These are phyloP conservation scores for Psammodynastes pulverulentus DNA, from an alignment of 2,113 vertebrate species.

Conservation along the genomic window DNA sequence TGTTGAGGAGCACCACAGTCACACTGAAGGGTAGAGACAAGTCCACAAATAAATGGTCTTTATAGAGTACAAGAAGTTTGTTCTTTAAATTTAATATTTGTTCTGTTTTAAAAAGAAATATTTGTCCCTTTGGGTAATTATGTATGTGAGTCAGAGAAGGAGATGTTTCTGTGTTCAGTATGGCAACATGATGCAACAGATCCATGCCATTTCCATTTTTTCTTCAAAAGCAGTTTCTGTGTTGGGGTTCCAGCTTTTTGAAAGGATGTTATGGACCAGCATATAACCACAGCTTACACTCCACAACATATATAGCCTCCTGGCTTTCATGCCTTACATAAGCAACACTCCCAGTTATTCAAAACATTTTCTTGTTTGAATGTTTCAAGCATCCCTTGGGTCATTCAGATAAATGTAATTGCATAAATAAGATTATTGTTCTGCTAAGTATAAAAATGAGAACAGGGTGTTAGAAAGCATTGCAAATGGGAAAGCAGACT, in stretches of 20 bases:
- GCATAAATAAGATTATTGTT: slow-evolving; percentile 33
- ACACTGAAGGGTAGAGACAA: too few relatives aligned
- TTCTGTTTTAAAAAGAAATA: not conserved
- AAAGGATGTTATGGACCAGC: not conserved
- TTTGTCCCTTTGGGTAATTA: not conserved
- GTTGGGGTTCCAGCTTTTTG: not conserved
- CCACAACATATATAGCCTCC: not conserved
- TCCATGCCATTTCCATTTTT: not conserved
- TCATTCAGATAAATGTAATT: slow-evolving; percentile 39
- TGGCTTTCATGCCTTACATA: not conserved
- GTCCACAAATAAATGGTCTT: not conserved
- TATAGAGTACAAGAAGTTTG: not conserved
- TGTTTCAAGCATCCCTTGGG: slow-evolving; percentile 22
- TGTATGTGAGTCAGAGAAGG: not conserved
- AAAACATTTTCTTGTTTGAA: slow-evolving; percentile 3
- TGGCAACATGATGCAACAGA: not conserved
- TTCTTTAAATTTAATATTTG: not conserved
- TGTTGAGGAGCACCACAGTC: too few relatives aligned
- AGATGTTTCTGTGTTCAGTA: not conserved
- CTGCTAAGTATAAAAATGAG: slow-evolving; percentile 29
- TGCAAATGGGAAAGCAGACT: slow-evolving; percentile 13
- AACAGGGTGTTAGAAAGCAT: slow-evolving; percentile 29
- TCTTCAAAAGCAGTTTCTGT: not conserved
- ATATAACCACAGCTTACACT: not conserved
- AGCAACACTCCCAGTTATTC: not conserved